phyloP scores from a whole-genome alignment of 1,140 invertebrate species.

The Ostrea denselamellosa region DNA sequence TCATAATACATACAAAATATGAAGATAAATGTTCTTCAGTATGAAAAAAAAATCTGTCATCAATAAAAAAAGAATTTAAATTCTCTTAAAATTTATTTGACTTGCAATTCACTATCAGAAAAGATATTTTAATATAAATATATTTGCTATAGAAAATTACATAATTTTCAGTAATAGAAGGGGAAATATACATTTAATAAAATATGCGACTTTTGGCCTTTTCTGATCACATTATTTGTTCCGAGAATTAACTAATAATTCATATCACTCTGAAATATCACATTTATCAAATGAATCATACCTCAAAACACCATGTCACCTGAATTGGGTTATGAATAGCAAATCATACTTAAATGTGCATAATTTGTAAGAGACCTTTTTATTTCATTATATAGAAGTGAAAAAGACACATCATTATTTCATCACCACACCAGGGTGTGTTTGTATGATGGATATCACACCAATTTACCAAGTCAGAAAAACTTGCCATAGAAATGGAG shows the following conservation, averaged over 20 bases:
- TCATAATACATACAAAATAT: too few relatives aligned
- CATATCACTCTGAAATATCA: background rate
- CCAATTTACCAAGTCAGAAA: background rate
- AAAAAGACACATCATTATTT: background rate
- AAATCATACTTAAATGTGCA: background rate
- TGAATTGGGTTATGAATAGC: background rate
- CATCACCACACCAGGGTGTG: background rate
- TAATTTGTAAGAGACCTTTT: background rate
- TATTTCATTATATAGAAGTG: background rate
- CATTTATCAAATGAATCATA: slow-evolving; percentile 5
- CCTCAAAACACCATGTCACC: background rate
- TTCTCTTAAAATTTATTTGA: too few relatives aligned
- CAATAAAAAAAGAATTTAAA: too few relatives aligned
- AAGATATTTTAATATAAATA: background rate
- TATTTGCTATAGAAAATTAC: background rate
- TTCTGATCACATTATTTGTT: background rate
- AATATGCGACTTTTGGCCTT: background rate
- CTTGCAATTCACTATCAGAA: background rate
- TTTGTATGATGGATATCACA: background rate
- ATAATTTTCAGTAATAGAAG: background rate
- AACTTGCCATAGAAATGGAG: background rate
- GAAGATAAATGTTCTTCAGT: too few relatives aligned
- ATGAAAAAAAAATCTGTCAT: too few relatives aligned
- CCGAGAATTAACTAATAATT: slow-evolving; percentile 1
- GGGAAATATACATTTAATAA: background rate